Evolutionary conservation across 2,113 vertebrate species (phyloP), one percentile per base, ranked within the genome.

Genomic region (Oncorhynchus keta): DNA sequence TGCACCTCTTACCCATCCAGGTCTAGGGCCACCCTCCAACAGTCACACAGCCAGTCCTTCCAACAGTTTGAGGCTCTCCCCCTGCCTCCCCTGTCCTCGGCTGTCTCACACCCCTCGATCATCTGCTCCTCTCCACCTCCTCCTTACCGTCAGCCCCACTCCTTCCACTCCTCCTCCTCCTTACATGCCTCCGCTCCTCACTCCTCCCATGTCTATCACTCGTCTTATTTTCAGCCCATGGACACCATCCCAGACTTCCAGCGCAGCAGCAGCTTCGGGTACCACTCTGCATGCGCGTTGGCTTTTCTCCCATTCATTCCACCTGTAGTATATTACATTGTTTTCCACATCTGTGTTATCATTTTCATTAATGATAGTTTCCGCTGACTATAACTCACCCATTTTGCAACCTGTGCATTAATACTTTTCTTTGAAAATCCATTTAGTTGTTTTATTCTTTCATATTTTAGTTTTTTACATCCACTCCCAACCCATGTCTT

Each of bases 151-250:
- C 93, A 55, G 72, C 86, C 92, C 32, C 67, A 91, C 80, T 87
- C 78, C 26, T 77, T 84, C 76, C 65, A 81, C 73, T 84, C 89
- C 86, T 89, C 87, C 92, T 73, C 86, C 75, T 74, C 85, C 72
- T 84, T 77, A 49, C 79, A 80, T 1, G 3, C 64, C 7, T 16
- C 72, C 48, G 77, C 75, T 71, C 81, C 81, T 84, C 92, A 92
- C 86, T 88, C 92, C 89, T 94, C 92, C 90, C 93, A 94, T 89
- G 88, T 93, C 87, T 92, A 94, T 92, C 95, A 96, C 86, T 90
- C 93, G 85, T 95, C 95, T 91, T 91, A 95, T 91, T 95, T 97
- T 92, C 96, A 97, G 90, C 97, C 97, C 93, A 94, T 94, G 97
- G 97, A 97, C 78, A 91, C 96, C 89, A 93, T 94, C 90, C 94